Percentiles rank a stretch among this genome's conserved stretches.
Conservation (phyloP, 1,140 invertebrate genomes). For the Drusus annulatus region DNA sequence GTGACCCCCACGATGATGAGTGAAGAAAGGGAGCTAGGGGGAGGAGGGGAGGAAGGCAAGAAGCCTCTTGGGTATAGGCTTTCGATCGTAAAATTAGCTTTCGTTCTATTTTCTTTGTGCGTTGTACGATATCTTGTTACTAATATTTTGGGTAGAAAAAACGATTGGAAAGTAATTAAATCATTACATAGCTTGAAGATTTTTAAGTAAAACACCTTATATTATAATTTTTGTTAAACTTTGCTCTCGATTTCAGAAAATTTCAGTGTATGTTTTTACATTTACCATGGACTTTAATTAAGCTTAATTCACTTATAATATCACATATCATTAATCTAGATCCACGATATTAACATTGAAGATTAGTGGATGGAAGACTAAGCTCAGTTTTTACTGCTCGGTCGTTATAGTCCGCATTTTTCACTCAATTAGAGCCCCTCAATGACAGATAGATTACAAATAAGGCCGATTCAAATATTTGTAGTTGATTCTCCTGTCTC, state of each 20-base stretch:
- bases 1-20: constrained; percentile 46
- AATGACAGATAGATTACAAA: constrained; percentile 43
- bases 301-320: no score
- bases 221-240: no score
- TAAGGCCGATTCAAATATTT: constrained; percentile 33
- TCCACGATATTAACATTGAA: no score
- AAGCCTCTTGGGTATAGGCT: constrained; percentile 34
- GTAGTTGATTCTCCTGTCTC: constrained; percentile 21
- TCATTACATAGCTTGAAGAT: no score
- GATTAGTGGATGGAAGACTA: no score
- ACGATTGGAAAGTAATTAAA: no score
- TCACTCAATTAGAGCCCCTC: constrained; percentile 11
- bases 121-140: not conserved
- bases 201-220: no score
- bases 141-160: not conserved
- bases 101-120: constrained; percentile 32
- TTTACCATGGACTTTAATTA: no score
- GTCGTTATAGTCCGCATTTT: not conserved
- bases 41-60: constrained; percentile 6
- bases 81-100: constrained; percentile 49
- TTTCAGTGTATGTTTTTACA: no score
- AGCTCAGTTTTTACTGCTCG: no score
- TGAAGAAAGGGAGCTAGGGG: not conserved
- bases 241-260: no score
- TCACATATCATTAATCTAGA: no score